Percentiles rank a stretch among this genome's conserved stretches.
Evolutionary conservation across 2,888 invertebrate genomes (phyloP).

Genomic region (Notodonta ziczac): DNA sequence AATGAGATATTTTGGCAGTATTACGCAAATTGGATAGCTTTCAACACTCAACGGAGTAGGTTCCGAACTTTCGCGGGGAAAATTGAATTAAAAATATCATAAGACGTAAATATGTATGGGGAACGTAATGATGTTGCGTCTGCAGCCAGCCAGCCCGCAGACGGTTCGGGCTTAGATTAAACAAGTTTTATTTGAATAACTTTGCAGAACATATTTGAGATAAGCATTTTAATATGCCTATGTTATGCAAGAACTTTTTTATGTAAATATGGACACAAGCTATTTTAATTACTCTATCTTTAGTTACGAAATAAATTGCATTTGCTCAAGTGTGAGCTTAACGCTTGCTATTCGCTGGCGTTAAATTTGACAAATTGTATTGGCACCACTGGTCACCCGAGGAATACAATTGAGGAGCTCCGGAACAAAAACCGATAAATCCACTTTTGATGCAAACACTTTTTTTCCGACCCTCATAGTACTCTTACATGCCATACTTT

Average conservation of each 20-base stretch:
- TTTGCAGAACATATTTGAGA: conserved; percentile 34
- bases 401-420: no score
- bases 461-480: no score
- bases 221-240: conserved; percentile 28
- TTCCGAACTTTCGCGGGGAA: conserved; percentile 82
- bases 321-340: no score
- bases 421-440: no score
- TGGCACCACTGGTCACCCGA: no score
- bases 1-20: conserved; percentile 85
- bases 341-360: no score
- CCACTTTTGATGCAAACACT: no score
- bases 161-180: conserved; percentile 51
- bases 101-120: conserved; percentile 81
- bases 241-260: not conserved
- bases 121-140: conserved; percentile 75
- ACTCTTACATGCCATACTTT: no score
- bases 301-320: no score
- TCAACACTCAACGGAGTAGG: conserved; percentile 84
- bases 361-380: no score
- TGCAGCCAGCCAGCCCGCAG: conserved; percentile 47
- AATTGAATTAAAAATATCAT: conserved; percentile 85
- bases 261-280: no score
- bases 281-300: no score
- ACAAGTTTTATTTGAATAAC: conserved; percentile 49
- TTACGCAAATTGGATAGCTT: conserved; percentile 85